Evolutionary conservation across 2,797 vertebrate species (phyloP).

Genomic region (Thunnus albacares): DNA sequence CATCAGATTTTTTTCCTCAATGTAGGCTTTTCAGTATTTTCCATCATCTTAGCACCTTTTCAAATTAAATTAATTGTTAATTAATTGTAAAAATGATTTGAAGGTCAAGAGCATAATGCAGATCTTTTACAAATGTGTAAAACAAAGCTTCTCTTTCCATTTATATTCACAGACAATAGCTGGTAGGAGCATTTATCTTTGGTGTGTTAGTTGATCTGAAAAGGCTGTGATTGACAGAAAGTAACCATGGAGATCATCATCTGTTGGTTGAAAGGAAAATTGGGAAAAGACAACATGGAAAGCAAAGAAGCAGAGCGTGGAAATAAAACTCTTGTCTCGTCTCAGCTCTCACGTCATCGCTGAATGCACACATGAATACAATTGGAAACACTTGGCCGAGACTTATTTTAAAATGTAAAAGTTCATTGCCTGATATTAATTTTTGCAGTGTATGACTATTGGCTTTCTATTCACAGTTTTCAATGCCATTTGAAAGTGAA

Average conservation of each 20-base stretch:
- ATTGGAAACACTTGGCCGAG: slow-evolving; percentile 6
- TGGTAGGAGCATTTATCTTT: slow-evolving; percentile 24
- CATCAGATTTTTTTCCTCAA: slow-evolving; percentile 13
- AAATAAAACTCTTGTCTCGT: slow-evolving; percentile 24
- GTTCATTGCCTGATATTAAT: slow-evolving; percentile 22
- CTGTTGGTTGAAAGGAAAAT: slow-evolving; percentile 27
- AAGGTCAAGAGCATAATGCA: slow-evolving; percentile 3
- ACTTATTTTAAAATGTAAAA: slow-evolving; percentile 24
- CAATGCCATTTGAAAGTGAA: slow-evolving; percentile 18
- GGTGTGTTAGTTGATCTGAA: slow-evolving; percentile 36
- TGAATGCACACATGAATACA: slow-evolving; percentile 16
- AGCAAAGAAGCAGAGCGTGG: slow-evolving; percentile 24
- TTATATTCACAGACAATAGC: slow-evolving; percentile 6
- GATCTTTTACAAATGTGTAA: neutral
- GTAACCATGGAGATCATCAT: slow-evolving; percentile 7
- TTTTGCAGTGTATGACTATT: slow-evolving; percentile 11
- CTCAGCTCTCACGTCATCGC: slow-evolving; percentile 16
- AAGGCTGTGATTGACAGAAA: slow-evolving; percentile 31
- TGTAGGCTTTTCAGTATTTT: slow-evolving; percentile 4
- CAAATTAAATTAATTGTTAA: neutral
- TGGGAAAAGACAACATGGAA: slow-evolving; percentile 39
- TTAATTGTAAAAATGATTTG: neutral
- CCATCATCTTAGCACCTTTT: slow-evolving; percentile 5
- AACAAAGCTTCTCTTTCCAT: slow-evolving; percentile 17
- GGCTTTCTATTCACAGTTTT: slow-evolving; percentile 21